Conservation (phyloP, 2,888 invertebrate genomes). For the Clunio marinus region DNA sequence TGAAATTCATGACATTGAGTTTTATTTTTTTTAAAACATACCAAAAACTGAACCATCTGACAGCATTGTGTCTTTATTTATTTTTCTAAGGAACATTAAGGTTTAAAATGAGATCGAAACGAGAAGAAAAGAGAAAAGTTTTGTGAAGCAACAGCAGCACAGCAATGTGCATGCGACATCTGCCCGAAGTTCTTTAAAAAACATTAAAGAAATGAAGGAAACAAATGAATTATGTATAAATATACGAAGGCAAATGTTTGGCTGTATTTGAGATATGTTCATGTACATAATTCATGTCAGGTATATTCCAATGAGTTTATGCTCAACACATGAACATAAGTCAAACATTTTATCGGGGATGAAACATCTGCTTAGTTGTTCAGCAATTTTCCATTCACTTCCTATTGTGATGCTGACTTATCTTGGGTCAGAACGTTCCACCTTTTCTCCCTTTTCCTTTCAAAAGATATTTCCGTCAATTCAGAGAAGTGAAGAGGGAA, state of each 20-base stretch:
- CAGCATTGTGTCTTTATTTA: not conserved
- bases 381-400: not conserved
- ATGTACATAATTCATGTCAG: not conserved
- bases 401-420: too few relatives aligned
- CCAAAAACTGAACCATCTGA: not conserved
- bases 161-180: not conserved
- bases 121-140: not conserved
- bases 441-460: too few relatives aligned
- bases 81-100: not conserved
- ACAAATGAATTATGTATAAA: not conserved
- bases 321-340: constrained; percentile 10
- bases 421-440: too few relatives aligned
- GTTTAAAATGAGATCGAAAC: not conserved
- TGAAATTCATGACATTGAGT: too few relatives aligned
- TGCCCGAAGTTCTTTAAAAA: not conserved
- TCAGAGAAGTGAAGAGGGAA: too few relatives aligned
- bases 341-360: not conserved
- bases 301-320: not conserved
- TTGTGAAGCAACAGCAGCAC: not conserved
- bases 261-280: not conserved
- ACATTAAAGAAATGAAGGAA: not conserved
- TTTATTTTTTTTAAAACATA: too few relatives aligned
- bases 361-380: not conserved
- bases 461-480: too few relatives aligned
- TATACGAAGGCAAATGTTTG: not conserved